Base-by-base conservation (phyloP, 1,140 invertebrate species). In the Venustaconcha ellipsiformis region DNA sequence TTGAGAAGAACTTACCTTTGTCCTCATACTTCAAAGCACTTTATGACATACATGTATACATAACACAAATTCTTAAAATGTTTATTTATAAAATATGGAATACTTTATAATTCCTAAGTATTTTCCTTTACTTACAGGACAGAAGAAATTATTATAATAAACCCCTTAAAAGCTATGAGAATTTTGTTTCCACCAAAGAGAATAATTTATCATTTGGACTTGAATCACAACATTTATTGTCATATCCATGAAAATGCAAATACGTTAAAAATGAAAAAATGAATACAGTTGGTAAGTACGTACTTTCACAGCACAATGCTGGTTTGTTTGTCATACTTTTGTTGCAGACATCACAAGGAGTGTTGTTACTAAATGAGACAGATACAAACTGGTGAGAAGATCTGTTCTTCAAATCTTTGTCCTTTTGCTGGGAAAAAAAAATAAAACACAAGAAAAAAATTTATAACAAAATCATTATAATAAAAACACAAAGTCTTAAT, bases 271-370 rank as follows among this genome's bases (percentile, higher is more conserved):
- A 70, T 26, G 30, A 48, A 48, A 48, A 48, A 48, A 48, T 48
- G 37, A 0, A 48, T 48, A 11, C 37, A 48, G 6, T 8, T 48
- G 37, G 11, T 13, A 58, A n/a, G 57, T 64, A 90, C 92, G 91
- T 90, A 94, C 93, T 93, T 91, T 94, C 93, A 90, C 93, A 94
- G 76, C 92, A 92, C 15, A 94, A 87, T 76, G 93, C 93, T 17
- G 94, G 93, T 89, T 95, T 96, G 90, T 95, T 96, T 72, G 93
- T 92, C 82, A 96, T 92, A 14, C 93, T 92, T 88, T 95, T 95
- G 82, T 92, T 92, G 90, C 96, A 97, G 86, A 94, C 94, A 90
- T 96, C 94, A 91, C 96, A 97, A 55, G 82, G 68, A 14, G 93
- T 93, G n/a, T 93, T 92, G 72, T 93, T 93, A 79, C 92, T 93